phyloP scores from a whole-genome alignment of 2,888 invertebrate genomes.

The Leptarthrus brevirostris region DNA sequence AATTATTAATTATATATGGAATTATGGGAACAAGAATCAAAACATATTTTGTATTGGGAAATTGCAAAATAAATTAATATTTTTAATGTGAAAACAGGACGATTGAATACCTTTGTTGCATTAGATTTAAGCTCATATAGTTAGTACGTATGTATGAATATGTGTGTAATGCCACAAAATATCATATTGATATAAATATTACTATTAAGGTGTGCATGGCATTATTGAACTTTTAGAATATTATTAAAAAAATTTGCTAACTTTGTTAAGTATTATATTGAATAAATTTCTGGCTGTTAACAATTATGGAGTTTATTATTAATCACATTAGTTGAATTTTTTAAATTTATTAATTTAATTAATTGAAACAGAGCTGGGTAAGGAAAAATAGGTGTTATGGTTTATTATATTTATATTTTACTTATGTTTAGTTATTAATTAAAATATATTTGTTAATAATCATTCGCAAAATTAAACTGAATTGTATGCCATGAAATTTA shows the following conservation, averaged over 20 bases:
- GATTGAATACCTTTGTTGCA: conserved; percentile 18
- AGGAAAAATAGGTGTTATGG: too few species aligned
- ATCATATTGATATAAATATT: conserved; percentile 42
- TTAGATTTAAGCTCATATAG: conserved; percentile 24
- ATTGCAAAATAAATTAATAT: conserved; percentile 31
- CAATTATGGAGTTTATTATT: background rate
- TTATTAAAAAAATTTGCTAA: conserved; percentile 39
- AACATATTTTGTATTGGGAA: conserved; percentile 43
- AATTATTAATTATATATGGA: conserved; percentile 4
- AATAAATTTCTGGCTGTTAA: conserved; percentile 47
- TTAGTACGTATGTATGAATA: conserved; percentile 28
- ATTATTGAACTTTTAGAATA: conserved; percentile 34
- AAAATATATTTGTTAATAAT: too few species aligned
- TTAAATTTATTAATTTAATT: too few species aligned
- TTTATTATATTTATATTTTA: too few species aligned
- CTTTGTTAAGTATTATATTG: conserved; percentile 39
- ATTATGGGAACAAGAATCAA: conserved; percentile 46
- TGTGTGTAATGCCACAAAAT: conserved; percentile 16
- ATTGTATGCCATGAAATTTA: too few species aligned
- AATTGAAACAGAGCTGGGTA: too few species aligned
- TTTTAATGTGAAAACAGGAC: conserved; percentile 20
- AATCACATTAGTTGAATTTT: too few species aligned
- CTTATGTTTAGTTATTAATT: too few species aligned
- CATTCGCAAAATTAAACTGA: too few species aligned
- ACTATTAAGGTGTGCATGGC: background rate